Base-by-base conservation (phyloP, 2,888 invertebrate species). In the Synergus japonicus region DNA sequence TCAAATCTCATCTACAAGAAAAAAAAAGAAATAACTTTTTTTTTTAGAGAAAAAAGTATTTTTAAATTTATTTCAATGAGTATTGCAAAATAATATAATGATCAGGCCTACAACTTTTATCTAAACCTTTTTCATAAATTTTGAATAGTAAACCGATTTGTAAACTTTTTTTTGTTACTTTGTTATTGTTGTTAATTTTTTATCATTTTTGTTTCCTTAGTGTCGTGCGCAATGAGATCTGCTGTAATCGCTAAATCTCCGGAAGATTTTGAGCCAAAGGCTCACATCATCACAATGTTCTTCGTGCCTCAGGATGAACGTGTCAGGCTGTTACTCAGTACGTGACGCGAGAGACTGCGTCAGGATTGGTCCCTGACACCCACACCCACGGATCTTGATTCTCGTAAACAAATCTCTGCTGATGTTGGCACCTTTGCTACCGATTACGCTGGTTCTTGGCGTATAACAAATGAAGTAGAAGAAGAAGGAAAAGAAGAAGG, bases 201-300 rank as follows among this genome's bases (percentile, higher is more conserved):
- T 41, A 0, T 43, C n/a, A 44, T 66, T 66, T 43, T 66, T 18
- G 43, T 43, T 66, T n/a, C 10, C 58, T 80, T 82, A 66, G 86
- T 84, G 81, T 77, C 83, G 83, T 82, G 86, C 41, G 86, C 86
- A 85, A 80, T 67, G 13, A n/a, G 60, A 76, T 46, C 76, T 76
- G 77, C 78, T 29, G 43, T 77, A 76, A 64, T 69, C 41, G 78
- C 76, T 49, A 76, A 76, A 77, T 64, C 77, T 76, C 5, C 10
- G 54, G 43, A 37, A n/a, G 22, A 46, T 37, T 18, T 76, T 29
- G 78, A 73, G 83, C 79, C 84, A 81, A 82, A 84, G 67, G 22
- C 79, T 76, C 78, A 84, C 81, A 67, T 78, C 41, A 64, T 60
- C 22, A 22, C 8, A 13, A 9, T 8, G 18, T 18, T 63, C 46